Evolutionary conservation across 2,888 invertebrate species (phyloP), one percentile per base, ranked within the genome.

Genomic region (Tribolium freemani): DNA sequence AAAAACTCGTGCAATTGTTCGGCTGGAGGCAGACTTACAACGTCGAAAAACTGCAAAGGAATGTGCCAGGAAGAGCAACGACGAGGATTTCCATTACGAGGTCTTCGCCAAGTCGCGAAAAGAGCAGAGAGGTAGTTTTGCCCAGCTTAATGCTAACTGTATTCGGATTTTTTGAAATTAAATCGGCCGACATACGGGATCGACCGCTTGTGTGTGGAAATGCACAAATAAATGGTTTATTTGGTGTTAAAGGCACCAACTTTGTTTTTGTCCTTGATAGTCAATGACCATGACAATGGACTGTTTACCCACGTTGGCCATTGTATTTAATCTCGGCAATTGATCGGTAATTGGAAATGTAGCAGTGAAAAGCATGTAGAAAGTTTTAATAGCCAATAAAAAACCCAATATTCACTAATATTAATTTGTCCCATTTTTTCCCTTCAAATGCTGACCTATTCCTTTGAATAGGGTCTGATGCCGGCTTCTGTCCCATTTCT

Each of bases 21-120:
- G 93, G 93, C 68, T 93, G 94, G 93, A 88, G 93, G 78, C 94
- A 94, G 84, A 94, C 93, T 5, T 94, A 94, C 83, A 92, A 93
- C 74, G 93, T 94, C 76, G 93, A 93, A 83, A 93, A 93, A 84
- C 88, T 93, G 77, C 94, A 94, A 82, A 90, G 92, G 80, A 89
- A 89, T 77, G 88, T 91, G 16, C 85, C 87, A 0, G 85, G 85
- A 21, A 81, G 87, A 85, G 88, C 86, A 81, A 90, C 83, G 72
- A 89, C 83, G 83, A 88, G 75, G 86, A 90, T 85, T 81, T 87
- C 81, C 77, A 85, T 85, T 83, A 88, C 84, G 76, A 84, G 88
- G 85, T 83, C 86, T 6, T 79, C 82, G 4, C 75, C 78, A 3
- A 75, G 73, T 46, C 72, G 76, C 21, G 78, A 77, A 50, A 63